These are phyloP conservation scores for Masnerella sp. DNA, from an alignment of 2,888 invertebrate species.

Conservation along the genomic window DNA sequence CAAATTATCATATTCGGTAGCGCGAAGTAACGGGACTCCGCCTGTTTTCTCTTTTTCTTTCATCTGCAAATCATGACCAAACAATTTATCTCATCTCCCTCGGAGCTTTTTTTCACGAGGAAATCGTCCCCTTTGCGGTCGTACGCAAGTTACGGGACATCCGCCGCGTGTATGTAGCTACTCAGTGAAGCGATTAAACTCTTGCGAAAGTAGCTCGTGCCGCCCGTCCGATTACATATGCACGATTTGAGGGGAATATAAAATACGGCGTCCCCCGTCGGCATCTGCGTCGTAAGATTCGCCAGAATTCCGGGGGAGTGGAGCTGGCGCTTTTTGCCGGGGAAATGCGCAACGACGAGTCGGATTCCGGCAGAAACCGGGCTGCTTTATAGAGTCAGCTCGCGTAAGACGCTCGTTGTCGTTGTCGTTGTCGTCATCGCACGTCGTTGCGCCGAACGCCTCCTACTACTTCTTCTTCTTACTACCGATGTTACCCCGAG, in stretches of 20 bases:
- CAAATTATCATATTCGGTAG: slow-evolving; percentile 44
- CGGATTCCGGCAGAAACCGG: slow-evolving; percentile 56
- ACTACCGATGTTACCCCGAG: slow-evolving; percentile 54
- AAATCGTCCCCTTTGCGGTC: slow-evolving; percentile 61
- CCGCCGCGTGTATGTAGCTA: slow-evolving; percentile 61
- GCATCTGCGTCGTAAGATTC: slow-evolving; percentile 68
- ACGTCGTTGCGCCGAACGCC: slow-evolving; percentile 47
- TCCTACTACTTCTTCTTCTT: slow-evolving; percentile 56
- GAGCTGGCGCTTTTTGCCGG: slow-evolving; percentile 18
- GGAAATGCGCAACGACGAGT: slow-evolving; percentile 42
- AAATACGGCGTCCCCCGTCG: slow-evolving; percentile 66
- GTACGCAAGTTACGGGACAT: slow-evolving; percentile 61
- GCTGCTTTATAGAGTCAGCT: slow-evolving; percentile 69
- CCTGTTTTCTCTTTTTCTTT: slow-evolving; percentile 38
- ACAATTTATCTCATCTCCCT: slow-evolving; percentile 57
- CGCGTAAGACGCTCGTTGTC: slow-evolving; percentile 66
- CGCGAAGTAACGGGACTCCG: slow-evolving; percentile 15
- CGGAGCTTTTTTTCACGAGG: slow-evolving; percentile 28
- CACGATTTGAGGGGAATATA: slow-evolving; percentile 74
- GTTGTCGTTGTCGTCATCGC: slow-evolving; percentile 59
- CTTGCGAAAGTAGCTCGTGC: slow-evolving; percentile 69
- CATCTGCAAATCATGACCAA: slow-evolving; percentile 57
- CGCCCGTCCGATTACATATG: slow-evolving; percentile 73
- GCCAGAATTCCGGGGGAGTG: slow-evolving; percentile 38
- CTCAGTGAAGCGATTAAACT: slow-evolving; percentile 68